A percentile compares a stretch with the other conserved stretches of the same genome.
Evolutionary conservation across 2,797 vertebrate species (phyloP).

Genomic region (Enteromius viviparus): DNA sequence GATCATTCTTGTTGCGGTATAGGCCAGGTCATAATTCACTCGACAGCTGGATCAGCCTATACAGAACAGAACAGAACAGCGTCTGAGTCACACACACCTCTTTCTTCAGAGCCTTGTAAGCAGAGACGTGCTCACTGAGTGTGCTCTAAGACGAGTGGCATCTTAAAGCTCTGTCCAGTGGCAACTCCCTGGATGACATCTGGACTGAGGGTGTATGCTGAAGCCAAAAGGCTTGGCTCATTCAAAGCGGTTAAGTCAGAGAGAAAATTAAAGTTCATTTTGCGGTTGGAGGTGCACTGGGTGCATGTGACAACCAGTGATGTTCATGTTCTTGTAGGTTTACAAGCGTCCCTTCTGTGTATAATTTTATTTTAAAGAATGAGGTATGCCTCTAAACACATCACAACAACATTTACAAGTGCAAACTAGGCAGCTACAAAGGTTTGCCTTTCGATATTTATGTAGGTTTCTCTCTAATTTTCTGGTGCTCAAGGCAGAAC

Average conservation of each 20-base stretch:
- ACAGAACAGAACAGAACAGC: constrained; percentile 30
- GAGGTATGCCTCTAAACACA: constrained; percentile 27
- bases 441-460: constrained; percentile 11
- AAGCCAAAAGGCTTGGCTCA: constrained; percentile 38
- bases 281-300: constrained; percentile 31
- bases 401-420: constrained; percentile 23
- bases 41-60: constrained; percentile 60
- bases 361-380: constrained; percentile 42
- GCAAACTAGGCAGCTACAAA: constrained; percentile 8
- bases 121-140: background rate
- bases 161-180: constrained; percentile 10
- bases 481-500: constrained; percentile 6
- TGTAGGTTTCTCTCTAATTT: constrained; percentile 26
- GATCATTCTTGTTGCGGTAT: constrained; percentile 60
- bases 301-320: constrained; percentile 50
- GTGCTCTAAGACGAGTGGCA: constrained; percentile 8
- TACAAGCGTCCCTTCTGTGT: constrained; percentile 22
- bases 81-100: constrained; percentile 24
- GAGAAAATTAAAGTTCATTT: constrained; percentile 26
- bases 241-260: constrained; percentile 34
- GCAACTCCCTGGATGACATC: constrained; percentile 2
- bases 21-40: constrained; percentile 65
- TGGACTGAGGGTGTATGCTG: background rate
- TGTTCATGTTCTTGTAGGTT: constrained; percentile 20
- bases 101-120: constrained; percentile 20